phyloP scores from a whole-genome alignment of 2,888 invertebrate genomes.

The Limnephilus lunatus region DNA sequence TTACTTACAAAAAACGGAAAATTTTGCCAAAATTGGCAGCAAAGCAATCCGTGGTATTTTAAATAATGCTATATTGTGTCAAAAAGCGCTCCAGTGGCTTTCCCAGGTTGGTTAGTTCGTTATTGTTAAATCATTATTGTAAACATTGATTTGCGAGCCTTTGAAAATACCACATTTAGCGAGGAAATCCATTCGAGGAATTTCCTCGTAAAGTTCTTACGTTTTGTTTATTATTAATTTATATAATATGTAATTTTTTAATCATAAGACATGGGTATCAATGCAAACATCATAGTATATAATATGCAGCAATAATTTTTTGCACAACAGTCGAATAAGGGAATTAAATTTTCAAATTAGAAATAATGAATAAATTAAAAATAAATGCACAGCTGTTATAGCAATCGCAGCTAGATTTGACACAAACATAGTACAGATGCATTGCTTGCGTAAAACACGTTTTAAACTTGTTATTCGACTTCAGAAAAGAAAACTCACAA shows the following conservation, averaged over 20 bases:
- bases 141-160: not conserved
- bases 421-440: too few relatives aligned
- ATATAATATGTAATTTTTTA: slow-evolving; percentile 49
- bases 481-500: too few relatives aligned
- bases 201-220: not conserved
- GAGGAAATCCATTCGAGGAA: not conserved
- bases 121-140: not conserved
- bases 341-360: slow-evolving; percentile 10
- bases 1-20: too few relatives aligned
- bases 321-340: slow-evolving; percentile 43
- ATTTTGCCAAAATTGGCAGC: too few relatives aligned
- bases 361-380: not conserved
- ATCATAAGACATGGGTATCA: slow-evolving; percentile 58
- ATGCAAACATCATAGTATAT: slow-evolving; percentile 27
- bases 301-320: slow-evolving; percentile 36
- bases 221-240: not conserved
- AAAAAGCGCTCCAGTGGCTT: too few relatives aligned
- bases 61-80: too few relatives aligned
- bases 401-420: too few relatives aligned
- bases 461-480: too few relatives aligned
- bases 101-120: too few relatives aligned
- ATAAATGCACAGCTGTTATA: not conserved
- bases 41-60: too few relatives aligned
- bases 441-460: too few relatives aligned
- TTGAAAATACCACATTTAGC: not conserved